Conservation (phyloP, 1,140 invertebrate genomes). For the Thereuonema tuberculata region DNA sequence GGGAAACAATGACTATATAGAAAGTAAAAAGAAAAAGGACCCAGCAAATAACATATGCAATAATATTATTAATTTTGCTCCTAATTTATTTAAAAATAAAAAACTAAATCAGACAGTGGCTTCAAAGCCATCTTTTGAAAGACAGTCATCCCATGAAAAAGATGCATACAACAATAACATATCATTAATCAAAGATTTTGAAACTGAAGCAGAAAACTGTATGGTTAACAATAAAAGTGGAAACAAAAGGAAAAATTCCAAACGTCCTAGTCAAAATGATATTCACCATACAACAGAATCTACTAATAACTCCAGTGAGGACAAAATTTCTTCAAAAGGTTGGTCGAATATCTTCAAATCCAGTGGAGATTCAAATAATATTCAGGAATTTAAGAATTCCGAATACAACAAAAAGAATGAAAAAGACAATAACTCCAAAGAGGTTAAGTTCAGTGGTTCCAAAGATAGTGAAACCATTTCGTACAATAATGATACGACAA, state of each 20-base stretch:
- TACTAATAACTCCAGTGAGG: too few species aligned
- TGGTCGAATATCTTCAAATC: too few species aligned
- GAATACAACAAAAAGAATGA: too few species aligned
- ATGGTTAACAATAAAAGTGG: neutral
- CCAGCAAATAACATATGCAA: neutral
- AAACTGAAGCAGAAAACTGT: neutral
- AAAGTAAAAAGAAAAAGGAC: conserved; percentile 10
- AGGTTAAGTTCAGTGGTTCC: too few species aligned
- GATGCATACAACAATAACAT: conserved; percentile 1
- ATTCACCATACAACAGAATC: too few species aligned
- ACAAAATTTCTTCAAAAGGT: too few species aligned
- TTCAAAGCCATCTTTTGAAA: neutral
- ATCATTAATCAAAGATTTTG: neutral
- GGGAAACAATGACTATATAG: conserved; percentile 11
- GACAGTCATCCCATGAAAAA: neutral
- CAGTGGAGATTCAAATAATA: too few species aligned
- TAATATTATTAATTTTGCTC: neutral
- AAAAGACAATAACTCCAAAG: too few species aligned
- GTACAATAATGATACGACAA: too few species aligned
- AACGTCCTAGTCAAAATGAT: too few species aligned
- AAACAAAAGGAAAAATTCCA: neutral
- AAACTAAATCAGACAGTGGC: neutral
- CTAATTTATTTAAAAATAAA: neutral
- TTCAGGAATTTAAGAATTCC: too few species aligned
- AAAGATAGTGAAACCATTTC: too few species aligned